Conservation (phyloP, 2,888 invertebrate genomes). For the Asteroscopus sphinx region DNA sequence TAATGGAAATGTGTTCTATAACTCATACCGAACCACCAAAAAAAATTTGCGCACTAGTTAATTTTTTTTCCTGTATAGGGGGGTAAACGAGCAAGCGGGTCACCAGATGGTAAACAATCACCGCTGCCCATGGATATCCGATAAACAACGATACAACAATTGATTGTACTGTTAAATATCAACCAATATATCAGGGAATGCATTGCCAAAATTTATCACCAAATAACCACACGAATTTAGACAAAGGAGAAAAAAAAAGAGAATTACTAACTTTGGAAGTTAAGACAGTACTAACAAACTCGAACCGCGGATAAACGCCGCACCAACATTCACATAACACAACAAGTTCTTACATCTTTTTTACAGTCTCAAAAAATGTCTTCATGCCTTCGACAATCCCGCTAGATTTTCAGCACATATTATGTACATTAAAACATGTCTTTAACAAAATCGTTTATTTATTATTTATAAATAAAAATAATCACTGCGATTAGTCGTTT, state of each 20-base stretch:
- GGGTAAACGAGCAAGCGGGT: no score
- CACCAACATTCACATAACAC: slow-evolving; percentile 17
- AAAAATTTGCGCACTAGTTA: no score
- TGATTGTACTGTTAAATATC: no score
- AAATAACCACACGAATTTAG: slow-evolving; percentile 12
- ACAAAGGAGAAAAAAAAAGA: slow-evolving; percentile 18
- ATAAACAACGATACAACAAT: no score
- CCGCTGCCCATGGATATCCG: no score
- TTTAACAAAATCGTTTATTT: slow-evolving; percentile 18
- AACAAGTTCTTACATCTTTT: slow-evolving; percentile 22
- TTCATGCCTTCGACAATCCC: slow-evolving; percentile 12
- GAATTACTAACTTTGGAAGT: slow-evolving; percentile 53
- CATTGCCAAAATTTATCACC: background rate
- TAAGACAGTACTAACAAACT: slow-evolving; percentile 33
- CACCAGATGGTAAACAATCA: no score
- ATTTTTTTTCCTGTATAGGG: no score
- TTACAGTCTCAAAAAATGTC: slow-evolving; percentile 46
- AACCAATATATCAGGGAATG: no score
- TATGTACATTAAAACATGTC: slow-evolving; percentile 35
- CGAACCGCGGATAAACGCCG: slow-evolving; percentile 8
- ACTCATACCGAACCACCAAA: no score
- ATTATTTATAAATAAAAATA: slow-evolving; percentile 31
- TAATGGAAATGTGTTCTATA: no score
- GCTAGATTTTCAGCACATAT: slow-evolving; percentile 24
- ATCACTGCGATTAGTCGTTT: slow-evolving; percentile 39